Evolutionary conservation across 2,888 invertebrate species (phyloP), one percentile per base, ranked within the genome.

Genomic region (Lampropteryx suffumata): DNA sequence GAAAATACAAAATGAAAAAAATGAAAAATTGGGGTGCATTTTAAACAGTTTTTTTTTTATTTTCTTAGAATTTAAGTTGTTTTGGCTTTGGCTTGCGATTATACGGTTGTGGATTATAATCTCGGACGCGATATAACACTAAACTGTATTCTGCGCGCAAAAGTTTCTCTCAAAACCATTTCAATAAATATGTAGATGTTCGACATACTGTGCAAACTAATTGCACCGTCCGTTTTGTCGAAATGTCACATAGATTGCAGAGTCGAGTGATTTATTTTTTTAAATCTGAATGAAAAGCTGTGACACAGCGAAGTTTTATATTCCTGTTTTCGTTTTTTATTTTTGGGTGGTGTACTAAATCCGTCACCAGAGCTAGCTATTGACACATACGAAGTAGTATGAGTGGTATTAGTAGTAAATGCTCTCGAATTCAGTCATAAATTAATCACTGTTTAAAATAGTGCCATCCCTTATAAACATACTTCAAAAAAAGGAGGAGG

Each of bases 11-110:
- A 83, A 79, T 72, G 69, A 67, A 62, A 70, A 73, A 70, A 73
- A 76, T 73, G 65, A 63, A 64, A 73, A 71, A 71, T 61, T 56
- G 67, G 82, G 82, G 82, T 83, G 82, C 71, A 83, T 84, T 81
- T 77, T 71, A 79, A 75, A 69, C 47, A 51, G 34, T 17, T 29
- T 45, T 53, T 62, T 58, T 1, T 17, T 21, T 34, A 6, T 34
- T 17, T 34, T 34, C 17, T 34, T 21, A 9, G 10, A 34, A 34
- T 17, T 3, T 17, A 17, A 4, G 4, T 3, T 17, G 4, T 17
- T 17, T 2, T 3, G 17, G 17, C 3, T 17, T 2, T 17, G 4
- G 17, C 17, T 17, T 3, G 17, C 17, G 4, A 17, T 4, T 17
- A 3, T 17, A 17, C 17, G 17, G 17, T 17, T 17, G 17, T 17